Evolutionary conservation across 2,797 vertebrate genomes (phyloP).

Genomic region (Rallus crepitans): DNA sequence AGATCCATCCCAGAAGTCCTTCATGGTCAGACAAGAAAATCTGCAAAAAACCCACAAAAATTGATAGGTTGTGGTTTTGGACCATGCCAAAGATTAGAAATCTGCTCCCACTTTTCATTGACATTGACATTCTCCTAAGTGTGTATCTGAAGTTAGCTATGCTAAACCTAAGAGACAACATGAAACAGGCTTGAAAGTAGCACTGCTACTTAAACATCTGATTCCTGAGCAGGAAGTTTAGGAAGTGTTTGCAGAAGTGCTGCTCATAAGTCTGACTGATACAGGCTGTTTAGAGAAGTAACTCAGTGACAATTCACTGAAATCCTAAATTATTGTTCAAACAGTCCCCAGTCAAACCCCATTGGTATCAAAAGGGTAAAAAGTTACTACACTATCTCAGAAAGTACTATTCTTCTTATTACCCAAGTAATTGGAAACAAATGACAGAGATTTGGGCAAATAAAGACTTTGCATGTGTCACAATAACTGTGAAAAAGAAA

Average conservation of each 20-base stretch:
- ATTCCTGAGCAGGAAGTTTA: not conserved
- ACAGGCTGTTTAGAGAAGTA: not conserved
- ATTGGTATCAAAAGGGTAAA: slow-evolving; percentile 6
- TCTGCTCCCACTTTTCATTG: not conserved
- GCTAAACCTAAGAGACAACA: not conserved
- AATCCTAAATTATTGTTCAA: not conserved
- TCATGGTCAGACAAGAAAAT: not conserved
- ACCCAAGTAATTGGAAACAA: slow-evolving; percentile 7
- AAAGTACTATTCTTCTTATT: slow-evolving; percentile 1
- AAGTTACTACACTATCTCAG: not conserved
- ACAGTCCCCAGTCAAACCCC: not conserved
- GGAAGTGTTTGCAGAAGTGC: not conserved
- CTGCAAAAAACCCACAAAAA: accelerated
- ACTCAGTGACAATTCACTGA: not conserved
- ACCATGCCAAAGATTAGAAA: not conserved
- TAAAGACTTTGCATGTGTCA: not conserved
- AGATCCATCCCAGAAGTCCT: not conserved
- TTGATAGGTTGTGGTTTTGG: not conserved
- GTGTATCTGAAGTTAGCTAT: not conserved
- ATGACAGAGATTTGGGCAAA: not conserved
- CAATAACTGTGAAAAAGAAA: not conserved
- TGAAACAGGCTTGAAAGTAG: not conserved
- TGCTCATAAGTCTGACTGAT: not conserved
- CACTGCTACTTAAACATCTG: not conserved
- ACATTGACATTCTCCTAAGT: not conserved